Base-by-base conservation (phyloP, 2,888 invertebrate genomes). In the Aspidiotus destructor region DNA sequence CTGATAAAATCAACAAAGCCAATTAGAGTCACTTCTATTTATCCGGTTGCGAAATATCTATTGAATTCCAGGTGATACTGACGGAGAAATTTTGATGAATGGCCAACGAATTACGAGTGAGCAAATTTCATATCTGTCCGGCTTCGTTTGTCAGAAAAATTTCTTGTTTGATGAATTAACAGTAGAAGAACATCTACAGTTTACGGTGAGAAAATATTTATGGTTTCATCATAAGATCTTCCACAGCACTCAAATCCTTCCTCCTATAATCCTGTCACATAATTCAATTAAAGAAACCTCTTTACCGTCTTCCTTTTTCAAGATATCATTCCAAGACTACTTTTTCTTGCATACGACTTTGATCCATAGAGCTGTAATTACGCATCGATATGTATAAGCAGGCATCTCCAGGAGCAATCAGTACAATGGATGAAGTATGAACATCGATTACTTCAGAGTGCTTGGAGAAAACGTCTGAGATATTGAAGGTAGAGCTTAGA, bases 61-160 rank as follows among this genome's bases (percentile, higher is more conserved):
- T 28, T 28, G 28, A 28, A 28, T 28, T 28, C 28, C 5, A 28
- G 28, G 28, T 5, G 28, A 28, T 28, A 3, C 28, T 5, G 81
- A 81, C 5, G 89, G 88, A 13, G 85, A 87, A 74, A 80, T 89
- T 71, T 81, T 86, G 77, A 80, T 88, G 65, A 88, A 89, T 75
- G 88, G 87, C 8, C 78, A 83, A 71, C 75, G 82, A 57, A 82
- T 87, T 62, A 82, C 84, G 11, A 81, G 83, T 57, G 80, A 83
- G 73, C 80, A 85, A 62, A 86, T 90, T 79, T 82, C 87, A 73
- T 82, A 84, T 74, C 84, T 91, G 73, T 90, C 91, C 2, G 88
- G 88, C 71, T 93, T 92, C 78, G 85, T 92, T 58, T 91, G 92
- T 8, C 93, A 94, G 76, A 85, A 88, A 73, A 92, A 92, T 78